Evolutionary conservation across 2,888 invertebrate species (phyloP), one percentile per base, ranked within the genome.

Genomic region (Melieria crassipennis): DNA sequence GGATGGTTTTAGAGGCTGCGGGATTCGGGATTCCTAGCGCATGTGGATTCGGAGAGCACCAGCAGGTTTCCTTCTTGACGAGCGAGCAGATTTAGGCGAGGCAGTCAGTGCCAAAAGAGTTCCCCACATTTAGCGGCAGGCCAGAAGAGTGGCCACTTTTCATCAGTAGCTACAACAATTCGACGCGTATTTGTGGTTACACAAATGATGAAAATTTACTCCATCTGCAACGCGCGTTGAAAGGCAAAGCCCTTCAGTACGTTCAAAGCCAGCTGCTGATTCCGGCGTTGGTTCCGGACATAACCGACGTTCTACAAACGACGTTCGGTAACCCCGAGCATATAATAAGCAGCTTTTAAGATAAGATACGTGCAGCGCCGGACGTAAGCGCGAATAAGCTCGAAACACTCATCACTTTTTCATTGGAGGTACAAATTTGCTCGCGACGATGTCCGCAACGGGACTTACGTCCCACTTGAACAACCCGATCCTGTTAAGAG

Each of bases 91-190:
- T 64, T n/a, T 48, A 55, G 5, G 61, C 73, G 9, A 16, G 70
- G 4, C 69, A 70, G 10, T 57, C 57, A 10, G 13, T 72, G 4
- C 62, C 63, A 16, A 69, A 65, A 47, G 75, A 75, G n/a, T 56
- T 73, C 5, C 70, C 75, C 7, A 48, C 6, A 4, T 73, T 75
- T 55, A 71, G 69, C 52, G 75, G 71, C 13, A 65, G 62, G 9
- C 63, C 73, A 30, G 74, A 75, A 47, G 69, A 74, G 47, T 75
- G 75, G 73, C 67, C 74, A 16, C 47, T 71, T 1, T 75, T 73
- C 55, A 69, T 71, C 9, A 72, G 70, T 16, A 74, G 60, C 47
- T 75, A 63, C 16, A 52, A 68, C 9, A 73, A 70, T 30, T 72
- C 65, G 2, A 69, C 72, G 1, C 47, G 56, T 1, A 50, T 73